Base-by-base conservation (phyloP, 2,113 vertebrate genomes). In the Gadus chalcogrammus region DNA sequence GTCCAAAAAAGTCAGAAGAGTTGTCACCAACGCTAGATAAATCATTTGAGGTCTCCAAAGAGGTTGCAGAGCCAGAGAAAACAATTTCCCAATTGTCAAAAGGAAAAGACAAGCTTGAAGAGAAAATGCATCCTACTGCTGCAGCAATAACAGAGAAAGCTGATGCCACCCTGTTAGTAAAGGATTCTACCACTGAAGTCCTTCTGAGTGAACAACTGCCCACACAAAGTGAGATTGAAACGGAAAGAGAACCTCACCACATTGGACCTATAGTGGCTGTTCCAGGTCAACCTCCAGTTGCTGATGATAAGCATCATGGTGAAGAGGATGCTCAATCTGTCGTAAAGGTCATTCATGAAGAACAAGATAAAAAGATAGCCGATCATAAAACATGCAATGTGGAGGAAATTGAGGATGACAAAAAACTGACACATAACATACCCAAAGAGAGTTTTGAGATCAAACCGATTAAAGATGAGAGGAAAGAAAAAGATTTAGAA, bases 171-270 rank as follows among this genome's bases (percentile, higher is more conserved):
- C 48, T 71, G 24, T 66, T n/a, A 75, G 70, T 0, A 18, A 85
- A 70, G 11, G 82, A 60, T 61, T 83, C 68, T 67, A 15, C 70
- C 17, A 20, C 65, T 70, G 85, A 87, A 69, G 90, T 91, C 18
- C 58, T 91, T 80, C 81, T 78, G 69, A 84, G 67, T 58, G 92
- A 93, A 66, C 91, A 87, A 66, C 91, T 91, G 60, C 82, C 90
- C 65, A 88, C 82, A 64, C 58, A 65, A 60, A 52, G 9, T 27
- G 69, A 84, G 56, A 64, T 89, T 55, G 84, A 88, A 5, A 79
- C 85, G 31, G 11, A 48, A 48, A 48, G 12, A 48, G 42, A 48
- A 48, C 42, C 11, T 48, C 42, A 48, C 8, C 42, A 48, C 42
- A 2, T 12, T 2, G 12, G 12, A 48, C 42, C 42, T 48, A 48